Percentiles rank a stretch among this genome's conserved stretches.
Conservation (phyloP, 1,140 invertebrate species). For the Drosophila repletoides region DNA sequence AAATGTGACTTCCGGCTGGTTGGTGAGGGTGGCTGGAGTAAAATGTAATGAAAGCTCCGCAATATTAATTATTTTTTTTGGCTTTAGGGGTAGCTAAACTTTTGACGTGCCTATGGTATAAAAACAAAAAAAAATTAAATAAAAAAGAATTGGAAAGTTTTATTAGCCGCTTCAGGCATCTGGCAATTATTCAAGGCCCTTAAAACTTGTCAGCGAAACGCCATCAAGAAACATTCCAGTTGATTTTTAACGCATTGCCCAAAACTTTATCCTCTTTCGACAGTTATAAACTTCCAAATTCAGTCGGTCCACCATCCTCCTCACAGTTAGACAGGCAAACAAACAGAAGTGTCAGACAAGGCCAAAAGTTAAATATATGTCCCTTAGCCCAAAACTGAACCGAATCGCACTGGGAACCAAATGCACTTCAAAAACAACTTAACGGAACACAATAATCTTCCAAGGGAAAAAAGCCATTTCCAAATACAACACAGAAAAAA, state of each 20-base stretch:
- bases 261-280: slow-evolving; percentile 28
- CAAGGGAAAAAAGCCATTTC: background rate
- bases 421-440: slow-evolving; percentile 13
- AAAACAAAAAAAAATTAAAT: too few relatives aligned
- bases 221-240: background rate
- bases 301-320: background rate
- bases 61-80: slow-evolving; percentile 41
- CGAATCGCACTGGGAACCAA: background rate
- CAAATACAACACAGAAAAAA: background rate
- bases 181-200: slow-evolving; percentile 31
- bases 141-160: too few relatives aligned
- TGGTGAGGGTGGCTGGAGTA: too few relatives aligned
- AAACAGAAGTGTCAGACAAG: slow-evolving; percentile 1
- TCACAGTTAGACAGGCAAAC: background rate
- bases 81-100: slow-evolving; percentile 11
- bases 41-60: slow-evolving; percentile 19
- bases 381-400: background rate
- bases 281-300: slow-evolving; percentile 47
- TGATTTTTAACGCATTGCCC: slow-evolving; percentile 2
- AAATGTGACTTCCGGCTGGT: slow-evolving; percentile 26
- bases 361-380: slow-evolving; percentile 10
- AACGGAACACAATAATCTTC: slow-evolving; percentile 9
- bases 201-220: slow-evolving; percentile 29
- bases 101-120: slow-evolving; percentile 1
- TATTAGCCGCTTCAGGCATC: slow-evolving; percentile 22